A percentile compares a stretch with the other conserved stretches of the same genome.
phyloP scores from a whole-genome alignment of 2,113 vertebrate genomes.

The Cyanoliseus patagonus region DNA sequence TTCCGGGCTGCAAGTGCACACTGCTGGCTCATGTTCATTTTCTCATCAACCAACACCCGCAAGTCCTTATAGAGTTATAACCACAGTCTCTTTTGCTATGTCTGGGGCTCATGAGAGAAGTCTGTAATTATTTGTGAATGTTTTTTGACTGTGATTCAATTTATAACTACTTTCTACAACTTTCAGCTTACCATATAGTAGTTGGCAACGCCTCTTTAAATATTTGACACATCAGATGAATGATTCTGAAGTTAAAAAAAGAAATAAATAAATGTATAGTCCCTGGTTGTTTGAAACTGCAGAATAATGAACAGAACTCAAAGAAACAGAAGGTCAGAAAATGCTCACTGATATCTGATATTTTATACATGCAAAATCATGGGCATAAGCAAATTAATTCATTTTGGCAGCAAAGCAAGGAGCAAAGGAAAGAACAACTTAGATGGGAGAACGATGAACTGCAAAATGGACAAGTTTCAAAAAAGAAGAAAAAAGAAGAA shows the following conservation, averaged over 20 bases:
- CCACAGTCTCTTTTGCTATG: not conserved
- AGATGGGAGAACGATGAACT: not conserved
- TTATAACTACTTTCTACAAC: not conserved
- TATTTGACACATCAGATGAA: not conserved
- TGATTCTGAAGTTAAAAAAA: not conserved
- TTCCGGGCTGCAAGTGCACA: not conserved
- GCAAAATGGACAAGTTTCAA: not conserved
- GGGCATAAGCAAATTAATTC: not conserved
- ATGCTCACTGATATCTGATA: not conserved
- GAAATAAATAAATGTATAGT: not conserved
- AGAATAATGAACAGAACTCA: not conserved
- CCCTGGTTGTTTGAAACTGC: not conserved
- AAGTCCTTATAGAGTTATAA: not conserved
- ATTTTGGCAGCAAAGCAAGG: not conserved
- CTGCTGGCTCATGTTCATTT: not conserved
- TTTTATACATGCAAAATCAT: conserved; percentile 20
- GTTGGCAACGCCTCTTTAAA: not conserved
- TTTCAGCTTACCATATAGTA: not conserved
- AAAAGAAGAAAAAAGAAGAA: not conserved
- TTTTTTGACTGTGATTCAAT: not conserved
- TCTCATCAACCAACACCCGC: not conserved
- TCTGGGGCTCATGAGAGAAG: not conserved
- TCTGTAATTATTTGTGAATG: not conserved
- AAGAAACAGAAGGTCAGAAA: conserved; percentile 34
- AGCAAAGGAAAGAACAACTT: not conserved